Percentiles rank a stretch among this genome's conserved stretches.
Conservation (phyloP, 2,888 invertebrate genomes). For the Coremacera marginata region DNA sequence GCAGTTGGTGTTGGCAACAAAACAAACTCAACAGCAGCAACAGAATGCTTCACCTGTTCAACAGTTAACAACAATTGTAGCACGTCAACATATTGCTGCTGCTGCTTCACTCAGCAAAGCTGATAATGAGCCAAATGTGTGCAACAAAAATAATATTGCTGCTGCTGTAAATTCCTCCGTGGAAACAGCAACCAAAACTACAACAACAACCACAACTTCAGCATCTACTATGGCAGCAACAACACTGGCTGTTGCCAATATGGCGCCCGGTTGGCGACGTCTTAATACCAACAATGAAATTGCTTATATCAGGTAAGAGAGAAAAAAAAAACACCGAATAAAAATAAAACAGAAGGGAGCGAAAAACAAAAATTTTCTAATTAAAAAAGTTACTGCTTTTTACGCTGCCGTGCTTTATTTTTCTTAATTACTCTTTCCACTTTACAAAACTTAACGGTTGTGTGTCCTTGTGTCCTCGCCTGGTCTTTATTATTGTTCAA, state of each 20-base stretch:
- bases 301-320: slow-evolving; percentile 81
- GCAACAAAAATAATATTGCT: slow-evolving; percentile 12
- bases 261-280: slow-evolving; percentile 85
- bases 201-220: slow-evolving; percentile 40
- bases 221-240: slow-evolving; percentile 39
- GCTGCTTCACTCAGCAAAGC: slow-evolving; percentile 49
- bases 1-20: slow-evolving; percentile 36
- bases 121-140: slow-evolving; percentile 23
- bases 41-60: slow-evolving; percentile 48
- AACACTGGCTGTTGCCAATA: slow-evolving; percentile 65
- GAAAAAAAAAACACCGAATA: neutral
- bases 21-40: slow-evolving; percentile 49
- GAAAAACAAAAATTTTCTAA: neutral
- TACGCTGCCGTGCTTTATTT: neutral
- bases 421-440: no score
- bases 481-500: neutral
- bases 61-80: slow-evolving; percentile 55
- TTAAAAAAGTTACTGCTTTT: neutral
- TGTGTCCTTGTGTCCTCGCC: no score
- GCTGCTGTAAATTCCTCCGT: neutral
- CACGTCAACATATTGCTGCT: slow-evolving; percentile 56
- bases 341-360: neutral
- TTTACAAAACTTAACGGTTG: neutral
- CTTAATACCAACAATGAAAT: slow-evolving; percentile 78
- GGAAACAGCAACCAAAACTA: slow-evolving; percentile 17